These are phyloP conservation scores for Tipula lateralis DNA, from an alignment of 2,888 invertebrate species.

Conservation along the genomic window DNA sequence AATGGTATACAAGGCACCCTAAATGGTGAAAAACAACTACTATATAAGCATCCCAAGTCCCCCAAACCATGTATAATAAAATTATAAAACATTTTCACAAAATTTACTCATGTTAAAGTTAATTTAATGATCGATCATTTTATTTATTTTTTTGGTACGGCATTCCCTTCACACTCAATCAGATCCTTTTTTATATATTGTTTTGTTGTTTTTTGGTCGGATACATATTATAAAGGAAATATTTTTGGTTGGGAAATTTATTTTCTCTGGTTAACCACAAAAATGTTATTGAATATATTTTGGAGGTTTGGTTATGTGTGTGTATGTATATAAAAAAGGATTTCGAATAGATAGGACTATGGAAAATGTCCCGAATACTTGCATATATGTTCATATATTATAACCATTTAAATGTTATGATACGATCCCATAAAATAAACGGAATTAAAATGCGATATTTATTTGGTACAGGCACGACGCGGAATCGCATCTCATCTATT, in stretches of 20 bases:
- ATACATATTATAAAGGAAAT: constrained; percentile 24
- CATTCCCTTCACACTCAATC: constrained; percentile 28
- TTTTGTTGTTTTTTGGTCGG: neutral
- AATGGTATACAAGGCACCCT: neutral
- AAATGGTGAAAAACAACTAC: neutral
- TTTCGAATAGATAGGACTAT: neutral
- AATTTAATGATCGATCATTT: constrained; percentile 25
- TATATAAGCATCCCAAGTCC: neutral
- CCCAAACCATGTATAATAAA: neutral
- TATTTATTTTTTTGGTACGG: neutral
- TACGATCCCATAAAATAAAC: neutral
- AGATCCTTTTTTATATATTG: constrained; percentile 19
- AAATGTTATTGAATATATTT: constrained; percentile 24
- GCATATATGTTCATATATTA: neutral
- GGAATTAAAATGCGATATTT: neutral
- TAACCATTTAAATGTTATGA: neutral
- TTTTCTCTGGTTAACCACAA: constrained; percentile 24
- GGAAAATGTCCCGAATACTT: neutral
- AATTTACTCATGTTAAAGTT: constrained; percentile 27
- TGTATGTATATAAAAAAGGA: neutral
- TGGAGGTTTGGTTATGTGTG: neutral
- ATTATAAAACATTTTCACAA: constrained; percentile 24
- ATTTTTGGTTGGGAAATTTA: constrained; percentile 14
- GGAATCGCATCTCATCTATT: neutral
- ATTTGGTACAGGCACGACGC: neutral